These are phyloP conservation scores for Limnephilus marmoratus DNA, from an alignment of 2,888 invertebrate genomes.

Conservation along the genomic window DNA sequence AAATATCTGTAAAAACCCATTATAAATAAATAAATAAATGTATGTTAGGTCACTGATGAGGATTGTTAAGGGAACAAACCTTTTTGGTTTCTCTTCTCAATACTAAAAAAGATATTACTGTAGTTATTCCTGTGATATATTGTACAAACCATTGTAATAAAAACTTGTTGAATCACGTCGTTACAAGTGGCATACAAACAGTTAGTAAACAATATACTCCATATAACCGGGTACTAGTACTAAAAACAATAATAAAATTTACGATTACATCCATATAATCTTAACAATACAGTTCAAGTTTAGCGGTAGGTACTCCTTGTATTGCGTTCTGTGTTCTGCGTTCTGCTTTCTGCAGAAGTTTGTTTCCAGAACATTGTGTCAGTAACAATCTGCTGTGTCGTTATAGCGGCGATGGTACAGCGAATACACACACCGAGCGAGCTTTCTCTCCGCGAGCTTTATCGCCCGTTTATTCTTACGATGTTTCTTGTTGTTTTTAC, in stretches of 20 bases:
- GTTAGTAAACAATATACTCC: background rate
- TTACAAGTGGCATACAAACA: background rate
- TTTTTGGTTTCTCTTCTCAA: too few relatives aligned
- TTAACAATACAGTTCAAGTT: background rate
- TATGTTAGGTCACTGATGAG: too few relatives aligned
- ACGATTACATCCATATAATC: background rate
- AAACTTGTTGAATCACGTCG: too few relatives aligned
- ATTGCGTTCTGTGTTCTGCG: background rate
- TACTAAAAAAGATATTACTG: too few relatives aligned
- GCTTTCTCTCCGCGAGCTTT: slow-evolving; percentile 60
- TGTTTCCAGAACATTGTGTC: slow-evolving; percentile 36
- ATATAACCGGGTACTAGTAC: background rate
- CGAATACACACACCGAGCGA: slow-evolving; percentile 30
- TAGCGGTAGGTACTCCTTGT: background rate
- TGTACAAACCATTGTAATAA: too few relatives aligned
- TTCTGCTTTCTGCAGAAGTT: background rate
- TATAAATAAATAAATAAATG: too few relatives aligned
- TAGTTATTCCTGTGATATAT: too few relatives aligned
- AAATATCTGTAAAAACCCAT: too few relatives aligned
- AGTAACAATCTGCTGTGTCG: slow-evolving; percentile 54
- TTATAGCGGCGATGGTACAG: slow-evolving; percentile 52
- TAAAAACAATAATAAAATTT: background rate
- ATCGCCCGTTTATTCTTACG: slow-evolving; percentile 64
- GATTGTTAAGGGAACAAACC: too few relatives aligned
- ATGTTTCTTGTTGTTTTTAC: slow-evolving; percentile 65